Percentiles rank a stretch among this genome's conserved stretches.
phyloP scores from a whole-genome alignment of 1,140 invertebrate genomes.

The Oscheius sp. region DNA sequence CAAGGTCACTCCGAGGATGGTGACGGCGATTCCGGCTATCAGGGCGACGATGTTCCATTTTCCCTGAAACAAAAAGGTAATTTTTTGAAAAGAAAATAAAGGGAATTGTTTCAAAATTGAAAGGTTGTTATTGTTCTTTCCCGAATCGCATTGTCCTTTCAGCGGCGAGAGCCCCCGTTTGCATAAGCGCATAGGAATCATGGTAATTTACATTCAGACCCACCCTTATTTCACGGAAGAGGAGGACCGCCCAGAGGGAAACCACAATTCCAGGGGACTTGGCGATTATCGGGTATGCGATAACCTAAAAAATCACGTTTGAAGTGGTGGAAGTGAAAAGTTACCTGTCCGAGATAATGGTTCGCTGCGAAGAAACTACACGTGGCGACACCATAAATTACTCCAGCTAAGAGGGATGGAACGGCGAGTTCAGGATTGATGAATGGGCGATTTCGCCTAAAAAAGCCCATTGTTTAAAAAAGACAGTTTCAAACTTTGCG shows the following conservation, averaged over 20 bases:
- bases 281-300: conserved; percentile 19
- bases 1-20: background rate
- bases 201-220: too few species aligned
- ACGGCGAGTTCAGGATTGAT: conserved; percentile 15
- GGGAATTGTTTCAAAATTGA: background rate
- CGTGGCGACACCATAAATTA: conserved; percentile 16
- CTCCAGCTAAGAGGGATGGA: conserved; percentile 6
- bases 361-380: conserved; percentile 21
- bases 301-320: background rate
- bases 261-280: conserved; percentile 16
- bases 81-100: too few species aligned
- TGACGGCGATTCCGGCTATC: conserved; percentile 2
- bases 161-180: too few species aligned
- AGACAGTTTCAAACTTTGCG: background rate
- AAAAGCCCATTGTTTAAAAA: background rate
- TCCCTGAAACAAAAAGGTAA: background rate
- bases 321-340: background rate
- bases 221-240: conserved; percentile 10
- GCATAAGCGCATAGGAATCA: too few species aligned
- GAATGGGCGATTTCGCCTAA: background rate
- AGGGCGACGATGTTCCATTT: conserved; percentile 1
- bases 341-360: conserved; percentile 22
- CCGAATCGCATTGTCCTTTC: too few species aligned
- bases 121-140: too few species aligned
- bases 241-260: conserved; percentile 15